Conservation (phyloP, 2,888 invertebrate genomes). For the Campoletis raptor region DNA sequence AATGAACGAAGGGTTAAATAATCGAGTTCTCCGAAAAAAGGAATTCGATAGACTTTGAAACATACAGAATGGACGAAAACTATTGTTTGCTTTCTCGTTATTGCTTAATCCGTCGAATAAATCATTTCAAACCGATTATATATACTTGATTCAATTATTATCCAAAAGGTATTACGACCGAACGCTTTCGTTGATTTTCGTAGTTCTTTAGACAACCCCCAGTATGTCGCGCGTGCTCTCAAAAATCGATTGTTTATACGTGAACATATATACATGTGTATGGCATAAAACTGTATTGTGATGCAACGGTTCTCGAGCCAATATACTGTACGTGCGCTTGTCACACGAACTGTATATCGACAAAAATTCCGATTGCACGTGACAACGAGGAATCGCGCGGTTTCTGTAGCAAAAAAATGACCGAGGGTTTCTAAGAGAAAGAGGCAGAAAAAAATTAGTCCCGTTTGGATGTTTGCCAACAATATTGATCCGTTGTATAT, state of each 20-base stretch:
- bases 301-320: slow-evolving; percentile 29
- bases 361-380: slow-evolving; percentile 16
- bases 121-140: neutral
- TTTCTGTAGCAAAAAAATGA: slow-evolving; percentile 18
- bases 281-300: slow-evolving; percentile 18
- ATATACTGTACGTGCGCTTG: neutral
- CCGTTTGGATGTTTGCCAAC: slow-evolving; percentile 46
- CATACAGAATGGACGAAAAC: neutral
- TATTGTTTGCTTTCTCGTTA: neutral
- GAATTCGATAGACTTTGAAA: neutral
- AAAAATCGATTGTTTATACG: slow-evolving; percentile 55
- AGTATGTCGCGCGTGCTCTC: slow-evolving; percentile 30
- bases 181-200: slow-evolving; percentile 20
- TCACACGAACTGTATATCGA: slow-evolving; percentile 10
- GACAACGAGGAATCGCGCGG: slow-evolving; percentile 11
- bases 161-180: neutral
- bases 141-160: neutral
- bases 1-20: neutral
- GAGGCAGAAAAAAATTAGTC: neutral
- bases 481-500: slow-evolving; percentile 10
- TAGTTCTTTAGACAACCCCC: slow-evolving; percentile 18
- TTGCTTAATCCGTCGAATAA: neutral
- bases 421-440: neutral
- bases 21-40: neutral
- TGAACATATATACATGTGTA: neutral